Evolutionary conservation across 2,888 invertebrate genomes (phyloP), one percentile per base, ranked within the genome.

Genomic region (Cinara cedri): DNA sequence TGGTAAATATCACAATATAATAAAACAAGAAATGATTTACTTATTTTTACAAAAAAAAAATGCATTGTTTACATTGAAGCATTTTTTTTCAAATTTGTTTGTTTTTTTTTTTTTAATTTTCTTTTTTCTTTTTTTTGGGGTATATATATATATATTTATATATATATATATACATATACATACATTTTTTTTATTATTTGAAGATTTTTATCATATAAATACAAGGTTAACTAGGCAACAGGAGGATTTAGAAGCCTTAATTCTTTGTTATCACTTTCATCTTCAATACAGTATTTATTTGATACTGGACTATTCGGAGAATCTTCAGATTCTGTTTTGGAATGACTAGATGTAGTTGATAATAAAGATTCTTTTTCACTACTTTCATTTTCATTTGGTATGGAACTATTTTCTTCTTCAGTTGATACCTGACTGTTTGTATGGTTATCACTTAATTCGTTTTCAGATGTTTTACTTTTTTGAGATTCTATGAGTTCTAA

Each of bases 41-140:
- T 63, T 62, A 70, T 78, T 49, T n/a, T 34, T 78, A 78, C 55
- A 76, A 76, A 74, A 57, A 78, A 76, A 70, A 76, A 78, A 70
- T 62, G 70, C 21, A 51, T 55, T 13, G 65, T 46, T 62, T 55
- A 76, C 14, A 19, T 55, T 46, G 9, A 72, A 57, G 66, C 66
- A 76, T 66, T 76, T 76, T 66, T 24, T 76, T 76, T 44, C 24
- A 51, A 26, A 44, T 65, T 66, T 42, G 8, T 26, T 65, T 66
- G 44, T 68, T 68, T 63, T 55, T 34, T 4, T 34, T 72, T 72
- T 21, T 72, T 72, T 51, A 19, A 8, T 72, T 71, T 44, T 44
- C 16, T 49, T 14, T 46, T 72, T 46, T 72, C 49, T 26, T 26
- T 62, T 60, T 72, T 49, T 49, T 11, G 14, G 0, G 19, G 10